Conservation (phyloP, 1,140 invertebrate genomes). For the Linepithema humile region DNA sequence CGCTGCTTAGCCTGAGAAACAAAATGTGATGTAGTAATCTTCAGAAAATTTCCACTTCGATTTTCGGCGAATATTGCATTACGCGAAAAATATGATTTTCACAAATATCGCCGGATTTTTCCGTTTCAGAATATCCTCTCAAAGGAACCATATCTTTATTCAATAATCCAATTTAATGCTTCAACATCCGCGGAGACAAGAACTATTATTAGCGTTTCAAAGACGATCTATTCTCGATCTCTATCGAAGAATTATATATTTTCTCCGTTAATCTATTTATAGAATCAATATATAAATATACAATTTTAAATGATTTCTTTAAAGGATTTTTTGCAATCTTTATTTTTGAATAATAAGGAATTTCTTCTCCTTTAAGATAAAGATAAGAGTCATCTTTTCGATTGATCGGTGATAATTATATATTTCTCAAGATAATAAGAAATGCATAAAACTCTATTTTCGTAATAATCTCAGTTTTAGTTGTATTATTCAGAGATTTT, state of each 20-base stretch:
- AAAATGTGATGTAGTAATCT: not conserved
- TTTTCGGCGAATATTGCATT: not conserved
- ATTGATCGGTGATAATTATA: not conserved
- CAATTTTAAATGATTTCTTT: not conserved
- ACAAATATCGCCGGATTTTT: not conserved
- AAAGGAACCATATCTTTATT: not conserved
- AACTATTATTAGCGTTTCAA: not conserved
- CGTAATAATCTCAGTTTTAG: not conserved
- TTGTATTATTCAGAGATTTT: not conserved
- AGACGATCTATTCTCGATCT: not conserved
- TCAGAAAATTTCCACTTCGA: not conserved
- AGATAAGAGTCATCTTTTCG: not conserved
- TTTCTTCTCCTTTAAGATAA: too few species aligned
- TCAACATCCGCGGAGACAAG: not conserved
- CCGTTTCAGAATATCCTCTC: not conserved
- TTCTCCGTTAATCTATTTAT: not conserved
- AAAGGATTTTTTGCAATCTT: not conserved
- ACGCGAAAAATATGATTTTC: constrained; percentile 39
- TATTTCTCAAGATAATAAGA: not conserved
- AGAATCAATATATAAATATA: not conserved
- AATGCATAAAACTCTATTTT: not conserved
- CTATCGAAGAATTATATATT: not conserved
- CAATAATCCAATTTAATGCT: not conserved
- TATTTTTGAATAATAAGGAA: not conserved
- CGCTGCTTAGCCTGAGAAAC: not conserved